Evolutionary conservation across 2,113 vertebrate species (phyloP).

Genomic region (Alectura lathami): DNA sequence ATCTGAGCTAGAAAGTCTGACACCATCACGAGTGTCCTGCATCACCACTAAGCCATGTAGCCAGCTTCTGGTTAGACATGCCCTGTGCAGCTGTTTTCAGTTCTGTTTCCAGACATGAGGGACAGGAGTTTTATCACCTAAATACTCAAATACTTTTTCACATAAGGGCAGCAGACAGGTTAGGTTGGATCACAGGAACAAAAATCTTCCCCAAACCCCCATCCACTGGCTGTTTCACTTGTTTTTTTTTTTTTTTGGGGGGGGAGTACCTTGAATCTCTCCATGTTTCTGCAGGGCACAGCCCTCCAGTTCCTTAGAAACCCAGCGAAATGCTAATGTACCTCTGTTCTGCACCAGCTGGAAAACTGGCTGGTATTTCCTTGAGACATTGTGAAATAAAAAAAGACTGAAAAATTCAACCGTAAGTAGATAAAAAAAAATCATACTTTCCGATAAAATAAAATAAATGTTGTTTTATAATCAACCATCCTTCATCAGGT

Average conservation of each 20-base stretch:
- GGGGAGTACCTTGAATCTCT: not conserved
- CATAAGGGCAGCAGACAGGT: not conserved
- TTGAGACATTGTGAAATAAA: not conserved
- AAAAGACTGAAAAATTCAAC: not conserved
- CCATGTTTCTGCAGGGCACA: not conserved
- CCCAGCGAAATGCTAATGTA: not conserved
- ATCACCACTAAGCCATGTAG: not conserved
- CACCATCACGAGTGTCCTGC: not conserved
- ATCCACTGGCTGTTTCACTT: not conserved
- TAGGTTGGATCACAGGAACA: not conserved
- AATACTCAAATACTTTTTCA: not conserved
- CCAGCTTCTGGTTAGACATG: fast-evolving
- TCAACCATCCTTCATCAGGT: not conserved
- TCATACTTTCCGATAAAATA: not conserved
- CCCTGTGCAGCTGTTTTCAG: not conserved
- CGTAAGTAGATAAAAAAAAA: not conserved
- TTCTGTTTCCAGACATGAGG: not conserved
- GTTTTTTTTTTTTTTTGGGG: not conserved
- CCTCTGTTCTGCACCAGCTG: not conserved
- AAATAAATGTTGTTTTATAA: not conserved
- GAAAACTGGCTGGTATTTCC: not conserved
- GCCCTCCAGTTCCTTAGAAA: not conserved
- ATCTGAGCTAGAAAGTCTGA: not conserved
- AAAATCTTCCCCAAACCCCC: not conserved
- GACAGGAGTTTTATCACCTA: not conserved